Conservation (phyloP, 2,888 invertebrate genomes). For the Aphodius sticticus region DNA sequence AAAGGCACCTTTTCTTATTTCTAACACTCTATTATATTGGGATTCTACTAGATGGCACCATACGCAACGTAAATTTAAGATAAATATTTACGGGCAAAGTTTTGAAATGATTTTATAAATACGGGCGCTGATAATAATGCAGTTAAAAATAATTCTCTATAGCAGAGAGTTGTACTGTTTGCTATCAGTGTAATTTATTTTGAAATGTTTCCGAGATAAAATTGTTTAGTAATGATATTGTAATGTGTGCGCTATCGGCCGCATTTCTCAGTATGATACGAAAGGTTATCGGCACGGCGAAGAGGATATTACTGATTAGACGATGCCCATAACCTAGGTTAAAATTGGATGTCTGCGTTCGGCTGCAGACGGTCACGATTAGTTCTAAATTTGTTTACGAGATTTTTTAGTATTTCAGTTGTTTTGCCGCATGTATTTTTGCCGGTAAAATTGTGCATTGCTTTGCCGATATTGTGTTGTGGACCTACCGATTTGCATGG, state of each 20-base stretch:
- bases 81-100: not conserved
- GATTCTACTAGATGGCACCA: not conserved
- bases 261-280: constrained; percentile 21
- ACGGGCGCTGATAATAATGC: not conserved
- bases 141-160: not conserved
- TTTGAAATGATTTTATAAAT: constrained; percentile 4
- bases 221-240: constrained; percentile 4
- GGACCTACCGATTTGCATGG: not conserved
- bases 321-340: constrained; percentile 24
- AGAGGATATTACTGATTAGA: constrained; percentile 13
- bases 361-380: not conserved
- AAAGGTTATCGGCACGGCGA: constrained; percentile 19
- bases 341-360: constrained; percentile 10
- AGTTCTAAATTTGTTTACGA: not conserved
- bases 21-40: not conserved
- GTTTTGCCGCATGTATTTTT: not conserved
- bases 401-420: not conserved
- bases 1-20: not conserved
- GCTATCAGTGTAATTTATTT: not conserved
- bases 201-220: not conserved
- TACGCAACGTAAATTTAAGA: not conserved
- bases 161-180: not conserved
- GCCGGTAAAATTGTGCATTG: not conserved
- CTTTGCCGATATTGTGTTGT: not conserved
- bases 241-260: constrained; percentile 12